phyloP scores from a whole-genome alignment of 2,888 invertebrate genomes.

The Heteromurus nitidus region DNA sequence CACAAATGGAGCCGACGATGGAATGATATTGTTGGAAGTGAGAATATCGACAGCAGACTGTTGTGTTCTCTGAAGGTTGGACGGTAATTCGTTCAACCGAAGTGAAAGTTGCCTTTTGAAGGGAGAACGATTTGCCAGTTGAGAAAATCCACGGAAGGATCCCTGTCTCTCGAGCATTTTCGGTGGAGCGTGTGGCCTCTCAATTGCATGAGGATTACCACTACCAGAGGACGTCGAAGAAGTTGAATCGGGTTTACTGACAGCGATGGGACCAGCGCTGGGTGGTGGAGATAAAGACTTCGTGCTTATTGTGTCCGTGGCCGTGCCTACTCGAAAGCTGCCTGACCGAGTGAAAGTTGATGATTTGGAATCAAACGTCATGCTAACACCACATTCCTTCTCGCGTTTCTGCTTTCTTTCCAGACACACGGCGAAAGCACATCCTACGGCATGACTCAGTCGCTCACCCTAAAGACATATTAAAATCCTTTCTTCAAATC shows the following conservation, averaged over 20 bases:
- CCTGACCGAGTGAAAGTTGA: conserved; percentile 95
- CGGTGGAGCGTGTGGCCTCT: conserved; percentile 95
- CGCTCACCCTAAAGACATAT: conserved; percentile 90
- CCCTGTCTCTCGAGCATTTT: conserved; percentile 96
- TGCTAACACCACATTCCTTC: conserved; percentile 95
- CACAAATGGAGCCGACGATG: conserved; percentile 58
- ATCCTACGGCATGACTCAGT: conserved; percentile 98
- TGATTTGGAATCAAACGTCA: conserved; percentile 92
- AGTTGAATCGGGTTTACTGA: conserved; percentile 20
- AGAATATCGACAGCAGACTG: conserved; percentile 72
- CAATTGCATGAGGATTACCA: conserved; percentile 77
- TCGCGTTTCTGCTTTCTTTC: conserved; percentile 98
- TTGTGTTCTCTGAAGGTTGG: conserved; percentile 87
- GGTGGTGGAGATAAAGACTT: conserved; percentile 70
- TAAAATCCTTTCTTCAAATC: too few relatives aligned
- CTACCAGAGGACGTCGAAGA: background rate
- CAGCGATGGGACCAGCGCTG: conserved; percentile 43
- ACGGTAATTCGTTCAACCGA: conserved; percentile 95
- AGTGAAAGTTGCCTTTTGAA: conserved; percentile 91
- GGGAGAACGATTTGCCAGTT: conserved; percentile 88
- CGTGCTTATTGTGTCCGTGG: conserved; percentile 80
- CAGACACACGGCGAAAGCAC: conserved; percentile 98
- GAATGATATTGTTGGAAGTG: conserved; percentile 70
- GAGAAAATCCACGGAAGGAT: conserved; percentile 89
- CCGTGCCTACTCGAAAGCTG: conserved; percentile 89